These are phyloP conservation scores for Cyclopterus lumpus DNA, from an alignment of 2,797 vertebrate genomes.

Conservation along the genomic window DNA sequence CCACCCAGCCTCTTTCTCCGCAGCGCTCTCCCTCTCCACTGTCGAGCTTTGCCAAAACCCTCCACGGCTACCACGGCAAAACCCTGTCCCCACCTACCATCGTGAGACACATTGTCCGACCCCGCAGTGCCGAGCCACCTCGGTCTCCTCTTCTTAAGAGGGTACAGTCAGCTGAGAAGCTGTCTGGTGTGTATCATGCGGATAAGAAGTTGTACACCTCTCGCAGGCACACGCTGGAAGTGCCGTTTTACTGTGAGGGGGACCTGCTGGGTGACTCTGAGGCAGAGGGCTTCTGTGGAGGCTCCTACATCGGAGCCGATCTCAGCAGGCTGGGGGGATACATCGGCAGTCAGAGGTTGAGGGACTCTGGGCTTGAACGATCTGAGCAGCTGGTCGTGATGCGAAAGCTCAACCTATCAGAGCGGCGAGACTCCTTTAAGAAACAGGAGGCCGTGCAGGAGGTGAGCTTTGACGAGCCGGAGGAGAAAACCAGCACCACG, in stretches of 20 bases:
- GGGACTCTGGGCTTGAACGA: constrained; percentile 81
- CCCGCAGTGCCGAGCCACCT: constrained; percentile 85
- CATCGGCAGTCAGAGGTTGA: constrained; percentile 73
- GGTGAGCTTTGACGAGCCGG: constrained; percentile 95
- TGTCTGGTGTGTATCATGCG: constrained; percentile 84
- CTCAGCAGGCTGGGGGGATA: constrained; percentile 78
- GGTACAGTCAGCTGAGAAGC: constrained; percentile 94
- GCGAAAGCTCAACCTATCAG: constrained; percentile 94
- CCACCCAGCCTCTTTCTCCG: constrained; percentile 89
- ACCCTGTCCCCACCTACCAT: constrained; percentile 91
- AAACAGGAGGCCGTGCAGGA: constrained; percentile 98
- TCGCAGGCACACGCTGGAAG: constrained; percentile 83
- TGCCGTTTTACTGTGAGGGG: constrained; percentile 78
- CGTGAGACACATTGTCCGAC: constrained; percentile 86
- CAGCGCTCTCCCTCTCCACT: constrained; percentile 91
- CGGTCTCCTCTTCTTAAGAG: constrained; percentile 91
- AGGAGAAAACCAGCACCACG: constrained; percentile 73
- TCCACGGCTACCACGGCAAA: constrained; percentile 88
- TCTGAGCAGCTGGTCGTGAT: constrained; percentile 93
- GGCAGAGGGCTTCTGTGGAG: constrained; percentile 53
- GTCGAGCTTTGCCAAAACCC: constrained; percentile 85
- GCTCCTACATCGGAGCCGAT: constrained; percentile 61
- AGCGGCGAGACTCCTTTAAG: constrained; percentile 97
- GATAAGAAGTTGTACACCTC: constrained; percentile 83
- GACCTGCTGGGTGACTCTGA: constrained; percentile 69